Percentiles rank a stretch among this genome's conserved stretches.
phyloP scores from a whole-genome alignment of 2,113 vertebrate species.

The Oceanites oceanicus region DNA sequence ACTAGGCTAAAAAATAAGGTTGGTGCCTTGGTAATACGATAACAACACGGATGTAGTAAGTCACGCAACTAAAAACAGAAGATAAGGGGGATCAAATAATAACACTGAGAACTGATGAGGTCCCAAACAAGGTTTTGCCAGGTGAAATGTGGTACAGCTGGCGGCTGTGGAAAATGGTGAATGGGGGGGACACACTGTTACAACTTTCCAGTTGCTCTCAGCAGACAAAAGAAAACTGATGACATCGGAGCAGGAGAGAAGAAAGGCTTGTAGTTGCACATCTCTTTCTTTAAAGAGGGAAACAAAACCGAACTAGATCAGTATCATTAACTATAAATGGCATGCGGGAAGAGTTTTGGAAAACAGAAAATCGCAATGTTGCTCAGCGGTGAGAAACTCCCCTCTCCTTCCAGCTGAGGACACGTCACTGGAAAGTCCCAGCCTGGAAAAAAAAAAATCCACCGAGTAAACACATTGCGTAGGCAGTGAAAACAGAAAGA shows the following conservation, averaged over 20 bases:
- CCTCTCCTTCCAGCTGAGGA: not conserved
- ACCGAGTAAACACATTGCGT: not conserved
- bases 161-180: not conserved
- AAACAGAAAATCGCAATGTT: slow-evolving; percentile 20
- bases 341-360: not conserved
- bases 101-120: not conserved
- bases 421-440: slow-evolving; percentile 55
- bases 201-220: not conserved
- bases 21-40: not conserved
- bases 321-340: not conserved
- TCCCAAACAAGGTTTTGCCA: not conserved
- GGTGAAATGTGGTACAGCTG: not conserved
- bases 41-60: not conserved
- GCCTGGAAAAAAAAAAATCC: not conserved
- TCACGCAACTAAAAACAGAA: not conserved
- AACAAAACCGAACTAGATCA: not conserved
- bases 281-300: not conserved
- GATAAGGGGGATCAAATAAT: not conserved
- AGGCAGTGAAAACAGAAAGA: slow-evolving; percentile 17
- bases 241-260: not conserved
- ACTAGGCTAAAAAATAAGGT: not conserved
- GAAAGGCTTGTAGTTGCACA: not conserved
- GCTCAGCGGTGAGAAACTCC: not conserved
- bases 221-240: not conserved
- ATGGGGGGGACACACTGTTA: too few species aligned